phyloP scores from a whole-genome alignment of 2,797 vertebrate genomes.

The Hydrophis major region DNA sequence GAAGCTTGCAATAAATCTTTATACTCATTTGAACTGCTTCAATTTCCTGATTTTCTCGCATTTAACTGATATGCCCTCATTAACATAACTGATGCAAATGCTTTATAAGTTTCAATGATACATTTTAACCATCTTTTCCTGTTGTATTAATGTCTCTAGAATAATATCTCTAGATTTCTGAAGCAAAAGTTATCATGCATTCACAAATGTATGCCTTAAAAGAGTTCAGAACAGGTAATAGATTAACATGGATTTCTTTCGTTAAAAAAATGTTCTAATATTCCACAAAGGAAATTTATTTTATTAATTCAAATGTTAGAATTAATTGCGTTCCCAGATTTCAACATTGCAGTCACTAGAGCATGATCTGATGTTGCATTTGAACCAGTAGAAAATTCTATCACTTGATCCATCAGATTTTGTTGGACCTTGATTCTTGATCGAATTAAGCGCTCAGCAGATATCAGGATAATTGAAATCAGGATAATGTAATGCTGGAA shows the following conservation, averaged over 20 bases:
- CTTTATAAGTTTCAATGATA: too few relatives aligned
- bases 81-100: too few relatives aligned
- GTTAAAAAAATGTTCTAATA: not conserved
- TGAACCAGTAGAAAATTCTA: not conserved
- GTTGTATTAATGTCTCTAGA: not conserved
- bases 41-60: too few relatives aligned
- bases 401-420: not conserved
- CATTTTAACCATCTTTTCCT: too few relatives aligned
- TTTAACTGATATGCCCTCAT: too few relatives aligned
- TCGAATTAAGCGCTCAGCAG: not conserved
- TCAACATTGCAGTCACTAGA: not conserved
- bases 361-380: not conserved
- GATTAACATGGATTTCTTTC: not conserved
- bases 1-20: too few relatives aligned
- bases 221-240: not conserved
- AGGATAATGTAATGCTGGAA: not conserved
- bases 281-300: not conserved
- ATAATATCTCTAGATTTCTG: not conserved
- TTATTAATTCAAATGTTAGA: not conserved
- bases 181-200: not conserved
- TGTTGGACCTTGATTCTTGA: not conserved
- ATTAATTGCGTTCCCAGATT: not conserved
- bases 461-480: not conserved
- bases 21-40: too few relatives aligned
- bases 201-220: not conserved